phyloP scores from a whole-genome alignment of 2,113 vertebrate species.

The Maccullochella peelii region DNA sequence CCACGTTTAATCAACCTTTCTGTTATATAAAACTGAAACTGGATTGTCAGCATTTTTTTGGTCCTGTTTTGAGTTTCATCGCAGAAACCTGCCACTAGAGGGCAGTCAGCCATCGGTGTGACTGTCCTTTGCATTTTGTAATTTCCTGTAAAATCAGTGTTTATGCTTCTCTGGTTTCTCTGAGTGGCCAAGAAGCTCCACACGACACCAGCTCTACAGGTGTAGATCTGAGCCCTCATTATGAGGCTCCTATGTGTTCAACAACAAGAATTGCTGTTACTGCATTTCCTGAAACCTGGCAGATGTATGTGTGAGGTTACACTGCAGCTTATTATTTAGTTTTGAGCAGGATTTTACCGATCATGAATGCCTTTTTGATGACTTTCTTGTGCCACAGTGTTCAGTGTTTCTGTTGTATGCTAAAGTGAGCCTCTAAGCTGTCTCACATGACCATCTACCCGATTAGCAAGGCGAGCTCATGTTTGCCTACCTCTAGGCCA shows the following conservation, averaged over 20 bases:
- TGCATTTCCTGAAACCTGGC: not conserved
- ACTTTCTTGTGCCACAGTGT: not conserved
- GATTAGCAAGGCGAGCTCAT: constrained; percentile 31
- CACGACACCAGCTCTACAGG: not conserved
- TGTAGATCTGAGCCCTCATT: not conserved
- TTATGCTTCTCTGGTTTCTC: not conserved
- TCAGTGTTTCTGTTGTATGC: constrained; percentile 16
- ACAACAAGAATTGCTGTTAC: not conserved
- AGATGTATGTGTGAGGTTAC: not conserved
- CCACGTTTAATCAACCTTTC: not conserved
- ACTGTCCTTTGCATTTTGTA: not conserved
- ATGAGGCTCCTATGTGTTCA: not conserved
- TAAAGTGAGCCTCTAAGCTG: constrained; percentile 29
- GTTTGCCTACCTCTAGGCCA: constrained; percentile 31
- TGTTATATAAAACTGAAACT: not conserved
- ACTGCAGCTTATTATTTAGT: not conserved
- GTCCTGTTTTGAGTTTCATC: not conserved
- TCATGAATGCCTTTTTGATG: not conserved
- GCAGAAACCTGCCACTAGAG: constrained; percentile 62
- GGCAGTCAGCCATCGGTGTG: constrained; percentile 56
- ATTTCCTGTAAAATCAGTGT: constrained; percentile 13
- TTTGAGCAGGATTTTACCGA: not conserved
- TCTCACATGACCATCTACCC: constrained; percentile 68
- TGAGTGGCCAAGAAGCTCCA: not conserved
- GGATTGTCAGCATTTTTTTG: not conserved